Evolutionary conservation across 2,113 vertebrate genomes (phyloP).

Genomic region (Melanerpes formicivorus): DNA sequence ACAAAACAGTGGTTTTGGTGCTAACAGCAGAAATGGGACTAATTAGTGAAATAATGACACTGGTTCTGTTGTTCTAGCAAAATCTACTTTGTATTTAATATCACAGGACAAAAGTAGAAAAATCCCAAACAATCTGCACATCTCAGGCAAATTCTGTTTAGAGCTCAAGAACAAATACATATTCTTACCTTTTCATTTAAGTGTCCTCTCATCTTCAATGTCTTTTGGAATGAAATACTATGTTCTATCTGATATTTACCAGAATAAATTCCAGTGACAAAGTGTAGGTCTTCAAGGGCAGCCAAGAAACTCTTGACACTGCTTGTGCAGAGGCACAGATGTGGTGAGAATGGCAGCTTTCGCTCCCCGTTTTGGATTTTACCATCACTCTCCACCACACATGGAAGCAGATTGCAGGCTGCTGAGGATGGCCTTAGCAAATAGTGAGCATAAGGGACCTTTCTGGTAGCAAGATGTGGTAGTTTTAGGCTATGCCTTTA

Average conservation of each 20-base stretch:
- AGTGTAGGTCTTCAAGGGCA: background rate
- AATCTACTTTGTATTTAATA: constrained; percentile 15
- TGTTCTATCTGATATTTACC: background rate
- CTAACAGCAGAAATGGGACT: constrained; percentile 49
- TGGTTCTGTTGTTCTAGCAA: constrained; percentile 12
- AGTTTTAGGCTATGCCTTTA: too few species aligned
- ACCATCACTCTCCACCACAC: rapidly evolving
- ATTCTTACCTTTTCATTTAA: background rate
- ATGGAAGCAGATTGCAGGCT: background rate
- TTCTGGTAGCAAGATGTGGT: background rate
- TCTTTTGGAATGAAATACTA: background rate
- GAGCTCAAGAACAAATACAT: background rate
- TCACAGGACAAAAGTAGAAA: background rate
- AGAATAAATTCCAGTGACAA: background rate
- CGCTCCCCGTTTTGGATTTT: background rate
- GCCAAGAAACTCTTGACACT: background rate
- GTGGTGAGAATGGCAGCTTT: background rate
- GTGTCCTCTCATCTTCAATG: background rate
- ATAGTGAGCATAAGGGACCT: background rate
- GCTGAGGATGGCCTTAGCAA: background rate
- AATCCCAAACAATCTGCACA: background rate
- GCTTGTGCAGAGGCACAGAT: background rate
- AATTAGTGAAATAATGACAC: constrained; percentile 48
- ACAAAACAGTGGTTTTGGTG: background rate
- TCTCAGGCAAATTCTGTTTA: background rate